Base-by-base conservation (phyloP, 2,113 vertebrate genomes). In the Hypocryptadius cinnamomeus region DNA sequence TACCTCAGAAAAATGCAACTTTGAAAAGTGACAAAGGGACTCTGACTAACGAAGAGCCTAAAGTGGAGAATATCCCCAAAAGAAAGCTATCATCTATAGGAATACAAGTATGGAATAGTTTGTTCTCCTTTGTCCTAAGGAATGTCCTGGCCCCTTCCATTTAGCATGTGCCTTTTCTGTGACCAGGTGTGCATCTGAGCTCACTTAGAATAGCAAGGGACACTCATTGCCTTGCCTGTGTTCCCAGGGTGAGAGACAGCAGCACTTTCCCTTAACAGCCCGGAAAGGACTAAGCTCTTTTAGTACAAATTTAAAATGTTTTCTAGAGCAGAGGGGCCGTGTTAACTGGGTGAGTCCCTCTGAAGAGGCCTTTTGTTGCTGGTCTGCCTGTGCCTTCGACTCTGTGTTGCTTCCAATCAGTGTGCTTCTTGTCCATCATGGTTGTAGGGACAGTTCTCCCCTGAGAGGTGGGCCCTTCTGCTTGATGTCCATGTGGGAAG, bases 51-150 rank as follows among this genome's bases (percentile, higher is more conserved):
- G 98, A 98, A 54, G 98, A 99, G 91, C 98, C 98, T 20, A 98
- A 98, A 53, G 95, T 97, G 23, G 98, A 98, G 78, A 98, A 97
- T 33, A 87, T 98, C 85, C 98, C 99, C 85, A 98, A 99, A 95
- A 98, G 99, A 96, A 99, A 99, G 96, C 98, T 99, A 56, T 99
- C 99, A 1, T 99, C 99, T 81, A 99, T 99, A 93, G 99, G 99
- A 96, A 99, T 99, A 98, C 99, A 99, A 98, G 99, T 99, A 98
- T 83, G 98, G 90, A 92, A 89, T 30, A 53, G 74, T 93, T 97
- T 93, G 80, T 93, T 94, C 87, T 93, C 79, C 89, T 94, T 96
- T 84, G 94, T 97, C 90, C 76, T 92, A 70, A 81, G 85, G 64
- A 69, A 91, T 70, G 92, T 91, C 65, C 74, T 94, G 88, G 79